Base-by-base conservation (phyloP, 1,140 invertebrate species). In the Linepithema humile region DNA sequence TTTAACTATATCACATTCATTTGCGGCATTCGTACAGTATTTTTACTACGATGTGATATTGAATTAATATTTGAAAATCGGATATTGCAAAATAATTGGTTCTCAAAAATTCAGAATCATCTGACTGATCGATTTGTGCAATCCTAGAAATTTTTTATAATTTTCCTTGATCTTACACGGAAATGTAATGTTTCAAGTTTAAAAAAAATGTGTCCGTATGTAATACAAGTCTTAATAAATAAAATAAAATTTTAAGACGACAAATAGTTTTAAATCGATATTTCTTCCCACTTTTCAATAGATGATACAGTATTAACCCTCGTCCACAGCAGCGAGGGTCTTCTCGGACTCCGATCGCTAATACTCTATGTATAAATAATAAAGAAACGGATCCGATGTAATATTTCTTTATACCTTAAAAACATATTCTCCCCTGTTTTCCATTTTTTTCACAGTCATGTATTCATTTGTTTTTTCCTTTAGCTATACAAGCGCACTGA, bases 231-330 rank as follows among this genome's bases (percentile, higher is more conserved):
- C n/a, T 73, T 43, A 29, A 17, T 74, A 29, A 60, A 59, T 43
- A 26, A 60, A 32, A 29, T 38, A 29, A 48, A 17, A 3, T 43
- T 60, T 32, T 29, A n/a, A n/a, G 20, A 38, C 0, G 1, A 10
- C 15, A 45, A 59, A 53, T 35, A 20, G 69, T n/a, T 15, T 72
- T 72, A 55, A 55, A 73, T 59, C 32, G 17, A 59, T 38, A 73
- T 59, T 12, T 3, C 23, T 55, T 15, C 38, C 0, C 17, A 6
- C 5, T 57, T 43, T n/a, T 40, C 23, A 57, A 57, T 2, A n/a
- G 40, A 57, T 59, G 17, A 7, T n/a, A 6, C 45, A 29, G 32
- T 60, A 60, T 60, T 70, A 48, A 70, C 48, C 17, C 32, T 4
- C n/a, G 43, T 17, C 10, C 67, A 26, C 26, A 4, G 32, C n/a